Evolutionary conservation across 2,888 invertebrate genomes (phyloP), one percentile per base, ranked within the genome.

Genomic region (Eucriotettix oculatus): DNA sequence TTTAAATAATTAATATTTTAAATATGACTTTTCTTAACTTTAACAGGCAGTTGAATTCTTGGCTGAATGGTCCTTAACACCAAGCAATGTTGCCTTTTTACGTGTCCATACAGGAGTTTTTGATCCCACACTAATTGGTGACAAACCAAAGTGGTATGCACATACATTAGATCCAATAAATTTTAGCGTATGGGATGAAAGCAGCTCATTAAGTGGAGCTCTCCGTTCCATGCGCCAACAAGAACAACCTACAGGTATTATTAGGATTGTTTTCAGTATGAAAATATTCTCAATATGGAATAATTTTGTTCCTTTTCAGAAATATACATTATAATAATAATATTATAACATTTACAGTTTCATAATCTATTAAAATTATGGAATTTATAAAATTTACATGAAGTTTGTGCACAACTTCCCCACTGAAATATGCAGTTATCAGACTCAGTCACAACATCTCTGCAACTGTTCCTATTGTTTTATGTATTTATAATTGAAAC

Each of bases 31-130:
- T 55, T 41, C 44, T 11, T 57, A 14, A 7, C n/a, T 57, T 59
- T 66, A 68, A 1, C 73, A 89, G 84, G 98, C 99, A 0, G 98
- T 99, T 1, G 99, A 99, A 73, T 99, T 94, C 74, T 81, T 98
- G 65, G 98, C 98, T 0, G 99, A 99, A 74, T 99, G 98, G 95
- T 93, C 93, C 0, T 77, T 99, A 12, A 94, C 95, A 1, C 99
- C 99, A 0, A 90, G 87, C 68, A 99, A 99, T 76, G 95, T 98
- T 62, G 97, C 98, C 7, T 99, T 97, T 71, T 82, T 97, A 54
- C 83, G 99, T 10, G 94, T 99, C 0, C 98, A 99, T 70, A 98
- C 97, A 0, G 98, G 98, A 42, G 85, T 96, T 16, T 86, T 90
- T 70, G 96, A 96, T 75, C 97, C 98, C 0, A 81, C 87, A 16